Percentiles rank a stretch among this genome's conserved stretches.
Conservation (phyloP, 2,797 vertebrate species). For the Paedocypris micromegethes region DNA sequence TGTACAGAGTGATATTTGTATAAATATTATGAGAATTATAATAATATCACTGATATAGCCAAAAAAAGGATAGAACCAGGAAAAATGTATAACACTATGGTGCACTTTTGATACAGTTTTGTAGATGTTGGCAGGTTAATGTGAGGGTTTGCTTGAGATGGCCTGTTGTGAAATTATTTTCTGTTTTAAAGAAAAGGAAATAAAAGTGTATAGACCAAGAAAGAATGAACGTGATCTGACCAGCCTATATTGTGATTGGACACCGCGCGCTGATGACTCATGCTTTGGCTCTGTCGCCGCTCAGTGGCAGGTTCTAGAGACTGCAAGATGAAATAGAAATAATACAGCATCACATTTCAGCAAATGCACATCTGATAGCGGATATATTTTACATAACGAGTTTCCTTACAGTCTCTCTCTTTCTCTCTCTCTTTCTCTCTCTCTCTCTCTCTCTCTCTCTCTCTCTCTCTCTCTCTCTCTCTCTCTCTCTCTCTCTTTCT, state of each 20-base stretch:
- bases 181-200: constrained; percentile 86
- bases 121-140: constrained; percentile 80
- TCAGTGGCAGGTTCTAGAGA: constrained; percentile 31
- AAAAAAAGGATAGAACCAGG: constrained; percentile 65
- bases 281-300: constrained; percentile 51
- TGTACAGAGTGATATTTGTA: constrained; percentile 89
- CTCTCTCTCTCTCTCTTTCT: no score
- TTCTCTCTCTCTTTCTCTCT: no score
- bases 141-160: constrained; percentile 79
- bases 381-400: no score
- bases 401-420: no score
- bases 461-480: no score
- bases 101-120: constrained; percentile 90
- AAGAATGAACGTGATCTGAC: constrained; percentile 35
- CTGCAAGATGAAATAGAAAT: constrained; percentile 6
- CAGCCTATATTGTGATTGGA: constrained; percentile 28
- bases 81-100: constrained; percentile 81
- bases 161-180: constrained; percentile 82
- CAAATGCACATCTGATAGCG: not conserved
- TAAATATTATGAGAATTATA: constrained; percentile 78
- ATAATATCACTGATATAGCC: constrained; percentile 61
- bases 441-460: no score
- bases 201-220: constrained; percentile 68
- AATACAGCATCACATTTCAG: not conserved
- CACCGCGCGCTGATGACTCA: constrained; percentile 61